phyloP scores from a whole-genome alignment of 1,140 invertebrate genomes.

The Onthophagus taurus region DNA sequence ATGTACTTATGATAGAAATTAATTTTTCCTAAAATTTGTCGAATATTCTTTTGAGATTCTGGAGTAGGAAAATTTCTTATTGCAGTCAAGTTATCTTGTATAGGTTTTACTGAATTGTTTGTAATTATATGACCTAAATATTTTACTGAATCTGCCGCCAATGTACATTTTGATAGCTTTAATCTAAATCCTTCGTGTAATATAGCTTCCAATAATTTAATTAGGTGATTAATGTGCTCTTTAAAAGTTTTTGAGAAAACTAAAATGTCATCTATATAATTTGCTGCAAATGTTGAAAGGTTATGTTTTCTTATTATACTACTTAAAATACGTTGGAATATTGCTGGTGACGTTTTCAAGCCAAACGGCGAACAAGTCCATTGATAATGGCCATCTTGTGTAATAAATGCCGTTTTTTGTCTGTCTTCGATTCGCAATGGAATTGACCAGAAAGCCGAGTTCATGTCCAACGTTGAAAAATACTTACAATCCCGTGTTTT shows the following conservation, averaged over 20 bases:
- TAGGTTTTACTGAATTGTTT: too few species aligned
- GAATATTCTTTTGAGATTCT: too few species aligned
- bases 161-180: slow-evolving; percentile 27
- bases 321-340: slow-evolving; percentile 32
- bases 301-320: slow-evolving; percentile 31
- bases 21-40: too few species aligned
- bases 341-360: slow-evolving; percentile 31
- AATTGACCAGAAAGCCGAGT: too few species aligned
- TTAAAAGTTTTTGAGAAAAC: slow-evolving; percentile 31
- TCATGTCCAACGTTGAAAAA: slow-evolving; percentile 32
- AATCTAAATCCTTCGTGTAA: slow-evolving; percentile 22
- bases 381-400: slow-evolving; percentile 5
- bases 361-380: slow-evolving; percentile 17
- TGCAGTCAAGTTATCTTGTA: too few species aligned
- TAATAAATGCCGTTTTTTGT: slow-evolving; percentile 4
- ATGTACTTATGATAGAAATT: too few species aligned
- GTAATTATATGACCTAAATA: slow-evolving; percentile 26
- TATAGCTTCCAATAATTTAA: slow-evolving; percentile 24
- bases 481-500: slow-evolving; percentile 31
- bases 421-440: slow-evolving; percentile 11
- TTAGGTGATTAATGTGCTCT: slow-evolving; percentile 28
- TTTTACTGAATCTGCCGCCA: slow-evolving; percentile 21
- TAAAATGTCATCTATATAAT: slow-evolving; percentile 32
- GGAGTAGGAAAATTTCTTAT: too few species aligned
- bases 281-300: slow-evolving; percentile 21